These are phyloP conservation scores for Pinna nobilis DNA, from an alignment of 1,140 invertebrate species.

Conservation along the genomic window DNA sequence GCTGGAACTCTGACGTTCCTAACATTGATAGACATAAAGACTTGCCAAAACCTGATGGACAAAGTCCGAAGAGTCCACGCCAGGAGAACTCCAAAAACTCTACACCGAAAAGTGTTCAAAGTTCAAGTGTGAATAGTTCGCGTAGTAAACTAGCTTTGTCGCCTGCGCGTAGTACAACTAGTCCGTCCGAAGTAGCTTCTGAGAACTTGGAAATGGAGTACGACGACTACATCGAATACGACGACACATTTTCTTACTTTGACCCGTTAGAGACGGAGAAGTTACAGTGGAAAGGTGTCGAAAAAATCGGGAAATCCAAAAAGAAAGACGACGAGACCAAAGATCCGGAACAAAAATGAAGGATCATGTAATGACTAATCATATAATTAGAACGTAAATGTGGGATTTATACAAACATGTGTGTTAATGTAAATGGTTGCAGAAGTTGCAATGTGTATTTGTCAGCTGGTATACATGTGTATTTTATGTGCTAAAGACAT, in stretches of 20 bases:
- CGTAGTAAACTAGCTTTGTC: constrained; percentile 60
- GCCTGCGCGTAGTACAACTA: constrained; percentile 61
- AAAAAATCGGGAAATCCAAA: constrained; percentile 56
- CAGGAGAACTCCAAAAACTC: constrained; percentile 46
- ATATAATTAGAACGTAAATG: too few species aligned
- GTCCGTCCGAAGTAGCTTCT: constrained; percentile 56
- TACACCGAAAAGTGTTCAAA: constrained; percentile 52
- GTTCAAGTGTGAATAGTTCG: constrained; percentile 50
- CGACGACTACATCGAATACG: constrained; percentile 68
- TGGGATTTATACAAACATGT: too few species aligned
- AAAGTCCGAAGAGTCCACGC: constrained; percentile 63
- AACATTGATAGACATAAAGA: constrained; percentile 57
- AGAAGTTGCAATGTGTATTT: too few species aligned
- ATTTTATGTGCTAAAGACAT: too few species aligned
- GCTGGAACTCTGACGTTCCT: constrained; percentile 23
- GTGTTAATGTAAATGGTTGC: too few species aligned
- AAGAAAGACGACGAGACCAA: constrained; percentile 25
- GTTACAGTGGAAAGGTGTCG: constrained; percentile 63
- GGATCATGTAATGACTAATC: too few species aligned
- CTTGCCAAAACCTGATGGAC: constrained; percentile 66
- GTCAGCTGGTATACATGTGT: too few species aligned
- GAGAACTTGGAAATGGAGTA: constrained; percentile 67
- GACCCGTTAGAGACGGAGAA: constrained; percentile 63
- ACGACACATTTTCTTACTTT: constrained; percentile 70
- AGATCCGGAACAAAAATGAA: background rate